Percentiles rank a stretch among this genome's conserved stretches.
Conservation (phyloP, 2,113 vertebrate species). For the Otolemur garnettii region DNA sequence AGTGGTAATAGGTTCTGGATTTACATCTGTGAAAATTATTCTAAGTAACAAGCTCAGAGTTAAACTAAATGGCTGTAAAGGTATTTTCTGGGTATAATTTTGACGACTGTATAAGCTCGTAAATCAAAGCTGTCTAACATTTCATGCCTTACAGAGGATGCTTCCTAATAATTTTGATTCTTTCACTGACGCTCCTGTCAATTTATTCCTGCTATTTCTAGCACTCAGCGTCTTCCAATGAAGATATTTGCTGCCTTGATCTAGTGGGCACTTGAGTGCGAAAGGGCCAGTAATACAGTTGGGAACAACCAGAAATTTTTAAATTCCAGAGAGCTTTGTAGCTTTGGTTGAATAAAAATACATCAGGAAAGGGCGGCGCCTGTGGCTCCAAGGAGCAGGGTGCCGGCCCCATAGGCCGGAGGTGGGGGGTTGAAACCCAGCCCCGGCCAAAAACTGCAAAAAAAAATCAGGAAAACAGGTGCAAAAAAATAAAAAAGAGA, state of each 20-base stretch:
- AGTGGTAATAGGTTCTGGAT: not conserved
- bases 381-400: too few species aligned
- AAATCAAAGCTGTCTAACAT: not conserved
- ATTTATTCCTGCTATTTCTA: not conserved
- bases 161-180: not conserved
- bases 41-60: not conserved
- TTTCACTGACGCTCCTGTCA: not conserved
- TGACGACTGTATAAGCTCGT: not conserved
- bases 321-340: not conserved
- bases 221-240: not conserved
- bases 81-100: not conserved
- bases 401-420: too few species aligned
- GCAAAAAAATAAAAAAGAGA: not conserved
- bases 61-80: not conserved
- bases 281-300: not conserved
- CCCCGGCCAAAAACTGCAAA: too few species aligned
- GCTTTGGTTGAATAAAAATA: not conserved
- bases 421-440: too few species aligned
- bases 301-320: not conserved
- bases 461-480: not conserved
- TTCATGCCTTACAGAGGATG: not conserved
- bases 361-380: not conserved
- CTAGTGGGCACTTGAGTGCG: not conserved
- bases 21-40: conserved; percentile 29
- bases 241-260: not conserved